Evolutionary conservation across 2,888 invertebrate species (phyloP).

Genomic region (Cordilura impudica): DNA sequence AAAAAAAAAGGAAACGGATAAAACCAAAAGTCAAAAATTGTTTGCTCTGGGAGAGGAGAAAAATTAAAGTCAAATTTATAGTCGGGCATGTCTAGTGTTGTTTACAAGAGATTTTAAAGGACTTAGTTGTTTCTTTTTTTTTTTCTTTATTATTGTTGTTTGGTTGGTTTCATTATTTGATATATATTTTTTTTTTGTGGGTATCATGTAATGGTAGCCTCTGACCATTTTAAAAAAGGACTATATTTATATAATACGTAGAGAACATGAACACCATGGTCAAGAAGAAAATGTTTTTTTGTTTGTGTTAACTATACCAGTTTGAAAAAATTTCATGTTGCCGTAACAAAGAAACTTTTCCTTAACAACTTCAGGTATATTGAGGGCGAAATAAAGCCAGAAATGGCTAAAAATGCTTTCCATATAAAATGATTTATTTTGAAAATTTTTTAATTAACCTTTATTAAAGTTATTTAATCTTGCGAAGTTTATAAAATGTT

Average conservation of each 20-base stretch:
- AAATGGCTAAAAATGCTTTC: no score
- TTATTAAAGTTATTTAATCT: no score
- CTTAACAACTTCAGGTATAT: no score
- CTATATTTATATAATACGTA: not conserved
- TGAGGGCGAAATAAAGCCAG: no score
- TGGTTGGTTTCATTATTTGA: not conserved
- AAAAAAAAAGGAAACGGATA: not conserved
- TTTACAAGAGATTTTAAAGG: constrained; percentile 27
- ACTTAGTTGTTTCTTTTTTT: constrained; percentile 29
- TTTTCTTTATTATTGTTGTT: not conserved
- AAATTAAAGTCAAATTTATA: constrained; percentile 20
- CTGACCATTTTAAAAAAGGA: not conserved
- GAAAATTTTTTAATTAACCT: no score
- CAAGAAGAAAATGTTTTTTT: not conserved
- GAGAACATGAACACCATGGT: not conserved
- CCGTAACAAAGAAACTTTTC: no score
- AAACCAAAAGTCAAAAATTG: constrained; percentile 35
- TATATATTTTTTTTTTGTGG: not conserved
- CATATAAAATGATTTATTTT: no score
- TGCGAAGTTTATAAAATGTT: no score
- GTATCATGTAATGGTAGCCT: constrained; percentile 18
- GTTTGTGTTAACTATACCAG: no score
- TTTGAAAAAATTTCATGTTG: no score
- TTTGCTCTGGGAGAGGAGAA: not conserved
- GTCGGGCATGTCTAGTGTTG: constrained; percentile 36